Evolutionary conservation across 2,797 vertebrate species (phyloP).

Genomic region (Leucoraja ocellata): DNA sequence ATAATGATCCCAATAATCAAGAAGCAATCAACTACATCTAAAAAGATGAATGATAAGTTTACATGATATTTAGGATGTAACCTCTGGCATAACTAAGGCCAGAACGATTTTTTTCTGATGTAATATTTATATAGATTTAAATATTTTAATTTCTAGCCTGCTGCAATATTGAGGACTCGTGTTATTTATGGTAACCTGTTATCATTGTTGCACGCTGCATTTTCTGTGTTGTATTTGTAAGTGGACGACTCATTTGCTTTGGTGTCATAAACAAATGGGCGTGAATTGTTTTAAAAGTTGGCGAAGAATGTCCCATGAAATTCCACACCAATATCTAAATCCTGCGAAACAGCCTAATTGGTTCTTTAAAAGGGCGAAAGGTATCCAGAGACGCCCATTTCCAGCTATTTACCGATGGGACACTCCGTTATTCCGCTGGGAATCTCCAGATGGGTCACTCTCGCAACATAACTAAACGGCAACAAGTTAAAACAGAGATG

Average conservation of each 20-base stretch:
- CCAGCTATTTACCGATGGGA: conserved; percentile 8
- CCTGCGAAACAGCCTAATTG: not conserved
- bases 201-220: not conserved
- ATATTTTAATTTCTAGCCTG: not conserved
- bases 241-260: not conserved
- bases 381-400: not conserved
- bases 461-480: not conserved
- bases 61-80: not conserved
- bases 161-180: not conserved
- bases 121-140: not conserved
- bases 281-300: not conserved
- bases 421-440: not conserved
- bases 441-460: conserved; percentile 13
- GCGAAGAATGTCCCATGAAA: not conserved
- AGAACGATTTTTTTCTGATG: not conserved
- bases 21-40: not conserved
- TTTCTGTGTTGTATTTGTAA: not conserved
- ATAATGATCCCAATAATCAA: not conserved
- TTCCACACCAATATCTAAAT: not conserved
- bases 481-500: not conserved
- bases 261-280: not conserved
- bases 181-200: not conserved
- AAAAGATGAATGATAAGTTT: not conserved
- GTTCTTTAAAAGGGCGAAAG: not conserved
- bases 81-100: not conserved